Percentiles rank a stretch among this genome's conserved stretches.
These are phyloP conservation scores for Neoseiulus cucumeris DNA, from an alignment of 1,140 invertebrate species.

Conservation along the genomic window DNA sequence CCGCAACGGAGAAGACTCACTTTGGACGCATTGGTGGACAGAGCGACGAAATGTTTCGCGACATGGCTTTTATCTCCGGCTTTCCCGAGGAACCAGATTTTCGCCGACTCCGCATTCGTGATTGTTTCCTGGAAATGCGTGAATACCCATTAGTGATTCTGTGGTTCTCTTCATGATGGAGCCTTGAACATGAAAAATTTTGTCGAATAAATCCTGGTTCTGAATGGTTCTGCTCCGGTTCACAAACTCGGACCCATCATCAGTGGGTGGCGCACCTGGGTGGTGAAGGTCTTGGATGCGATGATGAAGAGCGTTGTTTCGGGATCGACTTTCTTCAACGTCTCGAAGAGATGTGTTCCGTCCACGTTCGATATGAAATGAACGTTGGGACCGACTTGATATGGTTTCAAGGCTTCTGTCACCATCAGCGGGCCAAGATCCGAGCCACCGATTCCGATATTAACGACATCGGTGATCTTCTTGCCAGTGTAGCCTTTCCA, in stretches of 20 bases:
- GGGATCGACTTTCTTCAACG: constrained; percentile 67
- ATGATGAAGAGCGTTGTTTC: constrained; percentile 94
- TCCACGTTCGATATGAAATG: constrained; percentile 99
- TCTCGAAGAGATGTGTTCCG: constrained; percentile 90
- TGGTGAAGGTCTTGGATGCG: constrained; percentile 52
- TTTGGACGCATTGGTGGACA: constrained; percentile 64
- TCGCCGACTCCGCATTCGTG: constrained; percentile 92
- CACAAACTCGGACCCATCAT: no score
- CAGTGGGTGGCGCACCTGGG: neutral
- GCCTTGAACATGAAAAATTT: no score
- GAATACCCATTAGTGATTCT: no score
- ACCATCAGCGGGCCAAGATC: constrained; percentile 98
- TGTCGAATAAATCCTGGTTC: no score
- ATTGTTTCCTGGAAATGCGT: constrained; percentile 88
- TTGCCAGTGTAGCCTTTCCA: constrained; percentile 85
- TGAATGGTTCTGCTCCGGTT: no score
- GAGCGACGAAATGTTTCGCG: constrained; percentile 90
- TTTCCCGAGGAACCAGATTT: constrained; percentile 68
- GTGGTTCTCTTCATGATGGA: no score
- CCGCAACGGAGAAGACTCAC: neutral
- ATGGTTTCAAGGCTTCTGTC: constrained; percentile 87
- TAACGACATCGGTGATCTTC: constrained; percentile 88
- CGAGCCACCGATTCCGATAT: constrained; percentile 98
- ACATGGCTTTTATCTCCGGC: constrained; percentile 71
- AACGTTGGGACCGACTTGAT: constrained; percentile 51